These are phyloP conservation scores for Barnardius zonarius DNA, from an alignment of 2,113 vertebrate species.

Conservation along the genomic window DNA sequence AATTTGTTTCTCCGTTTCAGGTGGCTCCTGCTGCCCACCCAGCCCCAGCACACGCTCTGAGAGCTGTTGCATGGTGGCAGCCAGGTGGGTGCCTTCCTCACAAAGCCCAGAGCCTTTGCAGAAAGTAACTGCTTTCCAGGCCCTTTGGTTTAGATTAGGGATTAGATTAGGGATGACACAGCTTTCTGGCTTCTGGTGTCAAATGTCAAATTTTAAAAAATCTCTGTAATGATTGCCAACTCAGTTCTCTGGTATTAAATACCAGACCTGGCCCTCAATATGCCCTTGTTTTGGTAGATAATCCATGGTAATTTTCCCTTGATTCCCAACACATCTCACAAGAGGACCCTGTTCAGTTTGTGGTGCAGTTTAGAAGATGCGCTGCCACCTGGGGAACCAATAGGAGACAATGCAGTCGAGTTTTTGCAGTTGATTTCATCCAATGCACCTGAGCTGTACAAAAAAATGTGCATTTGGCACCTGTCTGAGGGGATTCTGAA, in stretches of 20 bases:
- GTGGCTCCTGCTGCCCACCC: neutral
- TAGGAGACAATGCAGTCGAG: neutral
- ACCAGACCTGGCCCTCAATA: neutral
- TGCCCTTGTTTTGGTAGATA: neutral
- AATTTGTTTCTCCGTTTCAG: neutral
- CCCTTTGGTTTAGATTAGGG: neutral
- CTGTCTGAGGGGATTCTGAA: neutral
- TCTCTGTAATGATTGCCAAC: neutral
- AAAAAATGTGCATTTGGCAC: neutral
- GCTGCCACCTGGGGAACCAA: neutral
- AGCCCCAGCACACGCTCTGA: neutral
- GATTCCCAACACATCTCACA: neutral
- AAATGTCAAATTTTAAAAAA: neutral
- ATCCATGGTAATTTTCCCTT: neutral
- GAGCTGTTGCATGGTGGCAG: neutral
- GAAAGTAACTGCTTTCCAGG: neutral
- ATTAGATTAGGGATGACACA: neutral
- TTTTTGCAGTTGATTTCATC: neutral
- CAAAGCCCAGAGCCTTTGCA: neutral
- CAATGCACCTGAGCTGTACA: neutral
- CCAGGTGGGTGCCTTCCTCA: neutral
- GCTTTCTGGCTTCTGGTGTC: neutral
- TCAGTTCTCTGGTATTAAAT: neutral
- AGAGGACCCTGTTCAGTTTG: neutral
- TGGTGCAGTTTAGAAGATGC: neutral